Evolutionary conservation across 2,888 invertebrate genomes (phyloP), one percentile per base, ranked within the genome.

Genomic region (Itoplectis maculator): DNA sequence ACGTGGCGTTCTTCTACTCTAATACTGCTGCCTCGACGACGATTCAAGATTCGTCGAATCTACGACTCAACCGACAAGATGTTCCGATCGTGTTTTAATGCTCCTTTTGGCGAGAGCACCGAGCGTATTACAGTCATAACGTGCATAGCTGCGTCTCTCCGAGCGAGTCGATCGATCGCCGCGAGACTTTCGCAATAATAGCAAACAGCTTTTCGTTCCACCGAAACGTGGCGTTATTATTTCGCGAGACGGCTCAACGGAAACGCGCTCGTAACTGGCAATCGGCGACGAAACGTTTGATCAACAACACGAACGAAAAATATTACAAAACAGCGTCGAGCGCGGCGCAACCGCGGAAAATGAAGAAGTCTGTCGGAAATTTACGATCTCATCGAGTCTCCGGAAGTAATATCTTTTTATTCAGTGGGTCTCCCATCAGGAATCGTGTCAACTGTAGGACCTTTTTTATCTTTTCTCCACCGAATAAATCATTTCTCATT

Each of bases 21-120:
- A 92, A 92, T 92, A 92, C 92, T 92, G 92, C 88, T 91, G 88
- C 90, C 90, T 87, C 87, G 86, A 81, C 81, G 84, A 75, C 80
- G 79, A 83, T 82, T 81, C 75, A 47, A 82, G 74, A 81, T 80
- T 83, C 68, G 74, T 72, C 56, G 75, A 84, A 81, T 84, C 78
- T 61, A 29, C 5, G 80, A 69, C 75, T 80, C 82, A 29, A 65
- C 79, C 80, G 82, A 83, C 69, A 80, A 78, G 75, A 82, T 76
- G 47, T 73, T 75, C 74, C n/a, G n/a, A n/a, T 63, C 29, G 37
- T 72, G 45, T n/a, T n/a, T n/a, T n/a, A n/a, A n/a, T n/a, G n/a
- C n/a, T n/a, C n/a, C n/a, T n/a, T n/a, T 56, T 29, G 63, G 49
- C 68, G 72, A 81, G 72, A 81, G 72, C 59, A 72, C 56, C 65